Conservation (phyloP, 2,797 vertebrate species). For the Pangasius krempfi region DNA sequence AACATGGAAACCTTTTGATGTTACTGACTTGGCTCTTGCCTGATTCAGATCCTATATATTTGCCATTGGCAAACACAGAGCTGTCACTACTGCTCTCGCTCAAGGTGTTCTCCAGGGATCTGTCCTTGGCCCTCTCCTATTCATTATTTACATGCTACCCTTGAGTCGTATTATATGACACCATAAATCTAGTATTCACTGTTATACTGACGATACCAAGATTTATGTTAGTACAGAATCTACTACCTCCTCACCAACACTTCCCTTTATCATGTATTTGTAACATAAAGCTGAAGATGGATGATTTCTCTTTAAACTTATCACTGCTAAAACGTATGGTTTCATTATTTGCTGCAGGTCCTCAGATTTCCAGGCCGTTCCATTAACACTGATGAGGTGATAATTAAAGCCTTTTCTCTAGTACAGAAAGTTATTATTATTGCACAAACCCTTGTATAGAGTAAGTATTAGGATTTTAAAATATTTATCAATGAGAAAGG, state of each 20-base stretch:
- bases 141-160: conserved; percentile 29
- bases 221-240: conserved; percentile 3
- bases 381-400: conserved; percentile 6
- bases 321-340: not conserved
- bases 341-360: not conserved
- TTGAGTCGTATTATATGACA: conserved; percentile 26
- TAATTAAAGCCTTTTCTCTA: not conserved
- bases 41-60: conserved; percentile 9
- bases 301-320: not conserved
- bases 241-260: not conserved
- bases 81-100: conserved; percentile 2
- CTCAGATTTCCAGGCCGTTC: not conserved
- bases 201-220: not conserved
- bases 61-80: conserved; percentile 6
- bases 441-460: too few species aligned
- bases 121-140: conserved; percentile 25
- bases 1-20: not conserved
- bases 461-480: not conserved
- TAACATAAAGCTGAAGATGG: not conserved
- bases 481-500: not conserved
- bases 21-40: not conserved
- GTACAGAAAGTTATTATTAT: not conserved
- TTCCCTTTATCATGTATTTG: conserved; percentile 1
- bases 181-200: not conserved
- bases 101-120: conserved; percentile 22